Percentiles rank a stretch among this genome's conserved stretches.
phyloP scores from a whole-genome alignment of 2,888 invertebrate genomes.

The Temnothorax unifasciatus region DNA sequence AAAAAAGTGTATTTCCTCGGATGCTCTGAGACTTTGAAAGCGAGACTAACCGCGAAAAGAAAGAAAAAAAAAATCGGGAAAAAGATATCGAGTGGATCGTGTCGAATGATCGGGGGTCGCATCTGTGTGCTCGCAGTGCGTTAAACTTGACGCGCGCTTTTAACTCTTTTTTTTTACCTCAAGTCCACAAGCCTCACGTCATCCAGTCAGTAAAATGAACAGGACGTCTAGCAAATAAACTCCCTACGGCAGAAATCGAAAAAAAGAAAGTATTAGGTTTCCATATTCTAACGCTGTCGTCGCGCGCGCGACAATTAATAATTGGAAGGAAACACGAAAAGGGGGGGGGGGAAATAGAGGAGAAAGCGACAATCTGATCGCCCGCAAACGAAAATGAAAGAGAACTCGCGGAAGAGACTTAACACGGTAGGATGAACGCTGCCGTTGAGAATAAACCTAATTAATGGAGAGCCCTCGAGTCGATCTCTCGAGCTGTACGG shows the following conservation, averaged over 20 bases:
- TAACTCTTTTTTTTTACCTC: slow-evolving; percentile 68
- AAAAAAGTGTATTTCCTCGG: not conserved
- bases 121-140: slow-evolving; percentile 17
- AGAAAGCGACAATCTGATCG: not conserved
- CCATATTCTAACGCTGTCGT: slow-evolving; percentile 30
- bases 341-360: too few species aligned
- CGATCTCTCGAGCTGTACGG: not conserved
- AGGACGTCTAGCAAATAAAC: slow-evolving; percentile 76
- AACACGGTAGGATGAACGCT: not conserved
- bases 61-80: not conserved
- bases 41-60: not conserved
- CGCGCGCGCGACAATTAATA: slow-evolving; percentile 46
- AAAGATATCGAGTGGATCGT: not conserved
- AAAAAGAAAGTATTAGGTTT: slow-evolving; percentile 72
- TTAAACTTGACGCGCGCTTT: slow-evolving; percentile 48
- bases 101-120: not conserved
- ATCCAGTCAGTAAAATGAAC: slow-evolving; percentile 74
- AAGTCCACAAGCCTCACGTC: slow-evolving; percentile 72
- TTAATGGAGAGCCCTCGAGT: not conserved
- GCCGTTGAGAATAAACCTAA: not conserved
- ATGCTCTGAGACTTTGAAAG: not conserved
- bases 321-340: slow-evolving; percentile 14
- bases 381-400: slow-evolving; percentile 15
- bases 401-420: not conserved
- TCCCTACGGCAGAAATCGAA: slow-evolving; percentile 77